phyloP scores from a whole-genome alignment of 2,888 invertebrate genomes.

The Psococerastis gibbosa region DNA sequence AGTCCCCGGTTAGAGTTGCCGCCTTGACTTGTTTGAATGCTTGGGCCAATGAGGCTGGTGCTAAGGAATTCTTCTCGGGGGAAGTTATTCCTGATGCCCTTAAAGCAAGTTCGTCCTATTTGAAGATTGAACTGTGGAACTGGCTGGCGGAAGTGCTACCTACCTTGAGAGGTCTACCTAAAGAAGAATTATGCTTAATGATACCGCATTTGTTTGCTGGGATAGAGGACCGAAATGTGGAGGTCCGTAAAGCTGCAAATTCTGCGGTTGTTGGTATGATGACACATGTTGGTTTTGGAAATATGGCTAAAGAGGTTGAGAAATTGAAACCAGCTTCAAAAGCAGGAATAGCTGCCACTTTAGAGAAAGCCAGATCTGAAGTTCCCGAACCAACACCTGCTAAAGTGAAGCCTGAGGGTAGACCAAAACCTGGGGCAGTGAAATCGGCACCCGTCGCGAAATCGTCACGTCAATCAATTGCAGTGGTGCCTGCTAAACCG shows the following conservation, averaged over 20 bases:
- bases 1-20: constrained; percentile 60
- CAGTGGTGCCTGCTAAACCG: neutral
- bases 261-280: constrained; percentile 83
- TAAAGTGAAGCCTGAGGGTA: constrained; percentile 43
- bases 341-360: constrained; percentile 49
- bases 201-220: constrained; percentile 60
- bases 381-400: constrained; percentile 37
- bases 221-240: constrained; percentile 77
- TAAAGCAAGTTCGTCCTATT: constrained; percentile 63
- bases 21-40: constrained; percentile 67
- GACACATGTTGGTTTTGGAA: constrained; percentile 75
- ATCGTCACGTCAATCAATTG: neutral
- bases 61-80: constrained; percentile 64
- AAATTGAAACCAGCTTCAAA: constrained; percentile 58
- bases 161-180: constrained; percentile 49
- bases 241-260: constrained; percentile 76
- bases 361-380: constrained; percentile 72
- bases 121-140: constrained; percentile 60
- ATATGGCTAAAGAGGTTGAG: constrained; percentile 53
- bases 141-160: constrained; percentile 76
- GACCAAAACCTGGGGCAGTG: constrained; percentile 3
- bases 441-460: neutral
- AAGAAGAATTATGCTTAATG: constrained; percentile 62
- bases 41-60: constrained; percentile 67
- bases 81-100: constrained; percentile 81